These are phyloP conservation scores for Callyntrura guangdongensis DNA, from an alignment of 2,888 invertebrate genomes.

Conservation along the genomic window DNA sequence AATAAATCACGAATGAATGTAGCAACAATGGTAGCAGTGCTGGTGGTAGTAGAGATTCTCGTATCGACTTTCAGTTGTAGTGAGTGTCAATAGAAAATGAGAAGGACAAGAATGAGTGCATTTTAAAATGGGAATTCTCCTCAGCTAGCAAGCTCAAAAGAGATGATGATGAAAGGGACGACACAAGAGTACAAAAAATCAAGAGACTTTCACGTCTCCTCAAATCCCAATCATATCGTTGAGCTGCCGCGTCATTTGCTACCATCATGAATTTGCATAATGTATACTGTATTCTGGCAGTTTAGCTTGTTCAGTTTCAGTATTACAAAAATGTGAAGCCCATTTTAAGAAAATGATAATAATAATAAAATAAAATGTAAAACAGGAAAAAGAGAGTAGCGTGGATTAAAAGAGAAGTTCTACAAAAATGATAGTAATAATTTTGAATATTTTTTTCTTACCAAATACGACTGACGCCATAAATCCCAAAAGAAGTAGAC, in stretches of 20 bases:
- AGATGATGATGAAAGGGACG: too few species aligned
- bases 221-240: not conserved
- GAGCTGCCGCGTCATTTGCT: slow-evolving; percentile 49
- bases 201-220: slow-evolving; percentile 9
- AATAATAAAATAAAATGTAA: not conserved
- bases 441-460: slow-evolving; percentile 45
- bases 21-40: too few species aligned
- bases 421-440: not conserved
- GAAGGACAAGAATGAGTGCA: too few species aligned
- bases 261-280: slow-evolving; percentile 46
- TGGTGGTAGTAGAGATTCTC: not conserved
- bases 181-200: not conserved
- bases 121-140: too few species aligned
- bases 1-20: too few species aligned
- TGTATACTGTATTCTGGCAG: not conserved
- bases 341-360: not conserved
- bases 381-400: slow-evolving; percentile 11
- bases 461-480: slow-evolving; percentile 64
- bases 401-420: not conserved
- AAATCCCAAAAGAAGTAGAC: slow-evolving; percentile 69
- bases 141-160: not conserved
- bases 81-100: not conserved
- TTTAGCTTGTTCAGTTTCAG: too few species aligned
- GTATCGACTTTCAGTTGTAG: not conserved
- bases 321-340: too few species aligned